These are phyloP conservation scores for Phainopepla nitens DNA, from an alignment of 2,113 vertebrate genomes.

Conservation along the genomic window DNA sequence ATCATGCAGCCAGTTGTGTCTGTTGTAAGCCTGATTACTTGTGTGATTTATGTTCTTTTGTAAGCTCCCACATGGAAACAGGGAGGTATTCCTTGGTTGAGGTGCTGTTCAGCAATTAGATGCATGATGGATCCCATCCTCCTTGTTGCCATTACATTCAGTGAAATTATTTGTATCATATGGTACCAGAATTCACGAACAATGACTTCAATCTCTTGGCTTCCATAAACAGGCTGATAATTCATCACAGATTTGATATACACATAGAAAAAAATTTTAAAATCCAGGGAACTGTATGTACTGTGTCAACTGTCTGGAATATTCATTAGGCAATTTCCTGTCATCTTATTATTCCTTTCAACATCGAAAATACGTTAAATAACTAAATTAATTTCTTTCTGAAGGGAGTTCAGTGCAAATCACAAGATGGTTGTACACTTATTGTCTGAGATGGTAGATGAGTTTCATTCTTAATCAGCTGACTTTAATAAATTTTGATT, in stretches of 20 bases:
- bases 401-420: neutral
- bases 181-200: neutral
- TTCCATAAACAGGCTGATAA: neutral
- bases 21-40: neutral
- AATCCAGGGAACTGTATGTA: neutral
- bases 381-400: neutral
- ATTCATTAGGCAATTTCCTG: neutral
- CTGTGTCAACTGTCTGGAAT: neutral
- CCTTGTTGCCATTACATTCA: neutral
- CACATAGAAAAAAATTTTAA: rapidly evolving
- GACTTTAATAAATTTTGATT: neutral
- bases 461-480: neutral
- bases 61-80: neutral
- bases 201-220: neutral
- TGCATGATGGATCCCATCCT: neutral
- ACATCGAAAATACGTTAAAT: neutral
- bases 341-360: neutral
- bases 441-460: neutral
- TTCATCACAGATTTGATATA: neutral
- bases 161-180: neutral
- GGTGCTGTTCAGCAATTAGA: neutral
- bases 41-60: neutral
- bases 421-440: neutral
- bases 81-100: neutral
- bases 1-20: neutral